A percentile compares a stretch with the other conserved stretches of the same genome.
phyloP scores from a whole-genome alignment of 2,113 vertebrate species.

The Oryzias celebensis region DNA sequence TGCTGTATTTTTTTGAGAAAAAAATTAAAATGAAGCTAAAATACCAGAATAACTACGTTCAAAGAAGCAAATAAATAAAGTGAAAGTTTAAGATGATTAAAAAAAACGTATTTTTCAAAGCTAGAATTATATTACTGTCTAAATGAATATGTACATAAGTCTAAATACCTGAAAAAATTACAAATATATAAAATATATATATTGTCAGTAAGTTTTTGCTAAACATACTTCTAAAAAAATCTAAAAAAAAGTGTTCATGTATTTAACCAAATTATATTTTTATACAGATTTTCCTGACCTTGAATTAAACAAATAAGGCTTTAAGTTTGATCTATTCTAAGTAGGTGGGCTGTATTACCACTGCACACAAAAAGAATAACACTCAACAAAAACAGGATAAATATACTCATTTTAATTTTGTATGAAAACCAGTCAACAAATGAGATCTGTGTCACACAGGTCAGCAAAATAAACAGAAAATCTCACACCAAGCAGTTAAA shows the following conservation, averaged over 20 bases:
- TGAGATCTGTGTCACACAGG: slow-evolving; percentile 10
- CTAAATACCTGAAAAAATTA: no score
- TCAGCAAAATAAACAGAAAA: slow-evolving; percentile 33
- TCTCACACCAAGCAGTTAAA: slow-evolving; percentile 4
- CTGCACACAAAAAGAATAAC: slow-evolving; percentile 6
- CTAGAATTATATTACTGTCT: no score
- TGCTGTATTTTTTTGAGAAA: not conserved
- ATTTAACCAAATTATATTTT: not conserved
- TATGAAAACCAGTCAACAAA: slow-evolving; percentile 24
- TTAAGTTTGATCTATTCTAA: not conserved
- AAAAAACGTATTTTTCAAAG: not conserved
- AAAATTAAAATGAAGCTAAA: not conserved
- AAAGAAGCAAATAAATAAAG: not conserved
- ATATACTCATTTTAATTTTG: slow-evolving; percentile 44
- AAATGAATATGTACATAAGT: no score
- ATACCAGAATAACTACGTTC: no score
- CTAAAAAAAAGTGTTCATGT: no score
- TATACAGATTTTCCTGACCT: no score
- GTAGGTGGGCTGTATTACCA: not conserved
- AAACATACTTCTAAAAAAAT: no score
- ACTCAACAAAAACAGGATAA: slow-evolving; percentile 15
- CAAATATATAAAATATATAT: no score
- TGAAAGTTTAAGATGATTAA: not conserved
- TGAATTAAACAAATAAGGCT: not conserved
- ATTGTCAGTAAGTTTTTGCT: no score